Conservation (phyloP, 2,113 vertebrate species). For the Oreochromis niloticus region DNA sequence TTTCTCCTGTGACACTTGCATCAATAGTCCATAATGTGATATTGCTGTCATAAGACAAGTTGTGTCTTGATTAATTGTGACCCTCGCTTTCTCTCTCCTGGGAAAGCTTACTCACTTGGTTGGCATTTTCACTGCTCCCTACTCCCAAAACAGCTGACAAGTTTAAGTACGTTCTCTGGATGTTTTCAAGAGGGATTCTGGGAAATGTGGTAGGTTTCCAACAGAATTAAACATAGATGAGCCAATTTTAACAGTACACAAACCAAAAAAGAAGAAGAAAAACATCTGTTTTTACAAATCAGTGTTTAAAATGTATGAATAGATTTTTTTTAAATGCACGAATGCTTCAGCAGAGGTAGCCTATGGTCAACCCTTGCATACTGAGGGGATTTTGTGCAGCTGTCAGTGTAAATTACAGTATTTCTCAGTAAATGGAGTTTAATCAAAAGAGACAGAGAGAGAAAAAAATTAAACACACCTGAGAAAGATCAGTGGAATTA, state of each 20-base stretch:
- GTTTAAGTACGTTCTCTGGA: not conserved
- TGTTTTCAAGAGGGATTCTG: not conserved
- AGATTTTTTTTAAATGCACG: not conserved
- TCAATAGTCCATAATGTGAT: slow-evolving; percentile 20
- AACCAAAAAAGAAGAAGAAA: not conserved
- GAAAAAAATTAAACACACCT: slow-evolving; percentile 26
- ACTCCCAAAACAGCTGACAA: not conserved
- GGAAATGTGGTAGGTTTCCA: not conserved
- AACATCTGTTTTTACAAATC: not conserved
- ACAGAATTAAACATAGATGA: not conserved
- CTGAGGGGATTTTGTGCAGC: not conserved
- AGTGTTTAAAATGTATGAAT: not conserved
- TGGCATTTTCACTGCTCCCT: not conserved
- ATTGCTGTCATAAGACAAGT: slow-evolving; percentile 21
- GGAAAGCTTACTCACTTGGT: not conserved
- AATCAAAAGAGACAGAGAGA: slow-evolving; percentile 1
- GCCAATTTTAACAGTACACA: not conserved
- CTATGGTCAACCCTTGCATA: not conserved
- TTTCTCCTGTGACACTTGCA: slow-evolving; percentile 22
- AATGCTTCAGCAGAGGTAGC: not conserved
- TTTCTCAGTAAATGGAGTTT: slow-evolving; percentile 33
- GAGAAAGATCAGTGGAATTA: slow-evolving; percentile 48
- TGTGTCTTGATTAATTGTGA: slow-evolving; percentile 17
- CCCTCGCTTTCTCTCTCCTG: not conserved
- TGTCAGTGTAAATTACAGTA: not conserved